Evolutionary conservation across 2,113 vertebrate species (phyloP), one percentile per base, ranked within the genome.

Genomic region (Myotis yumanensis): DNA sequence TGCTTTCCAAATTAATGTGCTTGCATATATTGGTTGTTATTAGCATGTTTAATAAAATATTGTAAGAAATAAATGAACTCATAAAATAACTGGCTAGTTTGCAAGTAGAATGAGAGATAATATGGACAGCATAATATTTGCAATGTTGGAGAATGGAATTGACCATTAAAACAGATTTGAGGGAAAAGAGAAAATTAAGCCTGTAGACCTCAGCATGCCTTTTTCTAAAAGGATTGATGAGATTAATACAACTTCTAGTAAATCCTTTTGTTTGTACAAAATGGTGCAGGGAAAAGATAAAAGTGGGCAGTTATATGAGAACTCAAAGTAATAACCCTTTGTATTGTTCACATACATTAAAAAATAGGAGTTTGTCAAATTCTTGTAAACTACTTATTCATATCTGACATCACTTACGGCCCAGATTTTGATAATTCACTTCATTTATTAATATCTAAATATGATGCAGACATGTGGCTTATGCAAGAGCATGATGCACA

Each of bases 231-330:
- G 2, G 22, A 73, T 4, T 40, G 16, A 22, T 43, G n/a, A 82
- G 57, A 59, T 66, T 11, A 79, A 71, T 17, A 37, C 25, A 48
- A 7, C 9, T 75, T 66, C 91, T 11, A 37, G 54, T 20, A 23
- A 68, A 66, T 90, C 66, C 20, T 89, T 83, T 75, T 32, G 35
- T 66, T 77, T 71, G 18, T 68, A 66, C 37, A 68, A 86, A 86
- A 75, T 71, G 40, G 25, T n/a, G 11, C 14, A 23, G n/a, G 18
- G 25, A 37, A 93, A 48, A 40, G 7, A 46, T 18, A 75, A 76
- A 76, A 10, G 18, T 35, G 52, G 25, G 28, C 14, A 48, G 71
- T 59, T 10, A 64, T 8, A 6, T 54, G 40, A 66, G 25, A 64
- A 32, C 11, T 62, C 71, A 30, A 40, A 46, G 20, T 46, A 75